Base-by-base conservation (phyloP, 2,888 invertebrate genomes). In the Xestia sexstrigata region DNA sequence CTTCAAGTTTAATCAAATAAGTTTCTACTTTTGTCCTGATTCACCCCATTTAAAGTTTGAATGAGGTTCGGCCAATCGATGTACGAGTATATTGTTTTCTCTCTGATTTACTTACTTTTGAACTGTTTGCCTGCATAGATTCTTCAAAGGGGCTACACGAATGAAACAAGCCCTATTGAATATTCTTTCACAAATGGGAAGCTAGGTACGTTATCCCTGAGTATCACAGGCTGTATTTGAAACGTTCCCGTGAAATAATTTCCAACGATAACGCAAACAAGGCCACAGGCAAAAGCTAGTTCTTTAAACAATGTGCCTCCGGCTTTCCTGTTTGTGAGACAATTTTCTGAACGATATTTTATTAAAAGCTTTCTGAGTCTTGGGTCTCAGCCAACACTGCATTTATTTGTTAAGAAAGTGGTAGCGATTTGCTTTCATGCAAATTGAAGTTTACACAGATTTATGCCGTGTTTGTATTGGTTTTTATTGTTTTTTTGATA, bases 1-100 rank as follows among this genome's bases (percentile, higher is more conserved):
- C 69, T 62, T 26, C 45, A 78, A 85, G 81, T 81, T 76, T 1
- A 70, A 76, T 76, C 69, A 85, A 85, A 81, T 84, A 85, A 78
- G 49, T 63, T 76, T 42, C 26, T 68, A 67, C 74, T 83, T 81
- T 65, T 45, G 45, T 23, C n/a, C 42, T 76, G 70, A 74, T 84
- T 81, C 23, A 39, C 20, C 11, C 52, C 45, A 66, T 76, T 74
- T 63, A 70, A 74, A 72, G 71, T 71, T 71, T 66, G 30, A 70
- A 62, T 62, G 49, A 67, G 47, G 30, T 11, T 17, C 11, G 8
- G 20, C 11, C 35, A 42, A 42, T 42, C 42, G 9, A 60, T 63
- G 23, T 58, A n/a, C n/a, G n/a, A n/a, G n/a, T n/a, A 23, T 65
- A 39, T 47, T 26, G 42, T 39, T 26, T 35, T 35, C 6, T 9